Base-by-base conservation (phyloP, 1,140 invertebrate species). In the Spodoptera frugiperda region DNA sequence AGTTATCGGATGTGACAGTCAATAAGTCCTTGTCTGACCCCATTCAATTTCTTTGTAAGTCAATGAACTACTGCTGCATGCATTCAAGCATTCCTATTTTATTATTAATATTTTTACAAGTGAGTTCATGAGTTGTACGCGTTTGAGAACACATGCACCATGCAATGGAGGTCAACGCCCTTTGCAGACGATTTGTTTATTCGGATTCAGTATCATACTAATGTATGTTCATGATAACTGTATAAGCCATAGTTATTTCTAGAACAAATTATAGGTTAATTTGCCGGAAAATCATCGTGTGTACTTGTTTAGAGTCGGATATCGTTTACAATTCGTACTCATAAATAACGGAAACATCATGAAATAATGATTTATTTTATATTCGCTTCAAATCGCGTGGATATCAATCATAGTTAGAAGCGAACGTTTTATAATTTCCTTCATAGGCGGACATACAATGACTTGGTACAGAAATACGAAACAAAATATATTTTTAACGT, bases 51-150 rank as follows among this genome's bases (percentile, higher is more conserved):
- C 55, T 73, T 73, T 59, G 71, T 73, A 61, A 25, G 55, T 73
- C 71, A 73, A 73, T 73, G 71, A 73, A 59, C 71, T 49, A 55
- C 48, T 55, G 71, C 55, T 49, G 44, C 55, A 73, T 73, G 48
- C 55, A 30, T 73, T 73, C 54, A 73, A 9, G n/a, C 71, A 73
- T 73, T 55, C 30, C 53, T 71, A 71, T 55, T 73, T 73, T 73
- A 73, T 73, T 73, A 73, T 73, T 71, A 61, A 73, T 73, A 73
- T 73, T 73, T 73, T 61, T 59, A 61, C 71, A 73, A 73, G 71
- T 54, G 71, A 59, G 30, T 57, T 46, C 59, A 55, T 54, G 71
- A 59, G 30, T 57, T 46, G 53, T 46, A 63, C 33, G 33, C 59
- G 33, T 44, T 30, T 61, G 54, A 59, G 71, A 73, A 21, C 71